Evolutionary conservation across 2,797 vertebrate genomes (phyloP).

Genomic region (Oreortyx pictus): DNA sequence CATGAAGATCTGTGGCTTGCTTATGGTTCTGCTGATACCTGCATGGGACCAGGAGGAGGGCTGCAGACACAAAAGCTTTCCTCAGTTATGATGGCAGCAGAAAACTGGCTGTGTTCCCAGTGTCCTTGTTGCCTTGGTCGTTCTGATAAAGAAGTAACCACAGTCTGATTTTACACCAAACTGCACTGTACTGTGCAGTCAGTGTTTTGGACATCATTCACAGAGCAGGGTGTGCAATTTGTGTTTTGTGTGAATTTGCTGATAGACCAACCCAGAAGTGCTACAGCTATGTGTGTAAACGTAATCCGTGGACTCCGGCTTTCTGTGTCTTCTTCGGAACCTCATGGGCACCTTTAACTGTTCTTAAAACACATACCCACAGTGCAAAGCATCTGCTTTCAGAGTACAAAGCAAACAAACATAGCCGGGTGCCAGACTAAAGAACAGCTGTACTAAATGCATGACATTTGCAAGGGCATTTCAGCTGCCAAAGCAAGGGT

Average conservation of each 20-base stretch:
- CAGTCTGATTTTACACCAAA: background rate
- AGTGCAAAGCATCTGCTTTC: background rate
- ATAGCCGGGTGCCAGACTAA: background rate
- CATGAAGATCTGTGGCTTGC: background rate
- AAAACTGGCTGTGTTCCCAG: background rate
- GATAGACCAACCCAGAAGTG: background rate
- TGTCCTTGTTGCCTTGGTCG: background rate
- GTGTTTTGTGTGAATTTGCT: background rate
- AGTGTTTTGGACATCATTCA: background rate
- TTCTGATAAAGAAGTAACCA: background rate
- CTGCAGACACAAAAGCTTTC: background rate
- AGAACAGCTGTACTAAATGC: background rate
- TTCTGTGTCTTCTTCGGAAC: background rate
- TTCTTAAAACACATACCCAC: background rate
- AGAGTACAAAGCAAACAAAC: background rate
- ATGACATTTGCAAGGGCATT: background rate
- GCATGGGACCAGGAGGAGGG: background rate
- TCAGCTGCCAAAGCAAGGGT: background rate
- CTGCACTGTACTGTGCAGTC: background rate
- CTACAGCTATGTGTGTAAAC: background rate
- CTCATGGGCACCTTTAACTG: background rate
- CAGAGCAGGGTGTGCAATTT: background rate
- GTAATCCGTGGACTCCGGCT: background rate
- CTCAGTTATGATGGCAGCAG: background rate
- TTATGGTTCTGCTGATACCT: background rate